These are phyloP conservation scores for Gymnoscopelus braueri DNA, from an alignment of 2,797 vertebrate species.

Conservation along the genomic window DNA sequence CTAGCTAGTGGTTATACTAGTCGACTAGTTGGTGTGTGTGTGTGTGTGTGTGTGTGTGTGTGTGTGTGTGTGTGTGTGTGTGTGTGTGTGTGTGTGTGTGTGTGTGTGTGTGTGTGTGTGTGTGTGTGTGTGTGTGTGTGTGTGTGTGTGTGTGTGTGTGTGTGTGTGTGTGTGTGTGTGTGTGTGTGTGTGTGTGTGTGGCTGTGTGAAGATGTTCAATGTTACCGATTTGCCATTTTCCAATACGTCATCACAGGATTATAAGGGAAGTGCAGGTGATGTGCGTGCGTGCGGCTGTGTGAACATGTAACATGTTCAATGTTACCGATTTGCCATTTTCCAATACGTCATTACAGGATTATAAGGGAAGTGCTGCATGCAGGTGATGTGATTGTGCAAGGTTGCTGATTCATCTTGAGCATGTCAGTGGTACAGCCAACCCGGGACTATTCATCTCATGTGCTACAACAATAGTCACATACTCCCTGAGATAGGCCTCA, in stretches of 20 bases:
- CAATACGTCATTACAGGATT: slow-evolving; percentile 36
- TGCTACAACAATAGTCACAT: slow-evolving; percentile 24
- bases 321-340: slow-evolving; percentile 2
- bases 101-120: too few species aligned
- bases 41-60: too few species aligned
- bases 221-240: slow-evolving; percentile 2
- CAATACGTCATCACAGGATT: slow-evolving; percentile 36
- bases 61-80: too few species aligned
- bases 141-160: too few species aligned
- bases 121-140: too few species aligned
- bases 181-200: slow-evolving; percentile 16
- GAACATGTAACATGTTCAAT: slow-evolving; percentile 27
- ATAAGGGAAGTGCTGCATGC: slow-evolving; percentile 47
- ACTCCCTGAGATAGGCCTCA: neutral
- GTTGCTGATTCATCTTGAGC: slow-evolving; percentile 58
- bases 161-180: too few species aligned
- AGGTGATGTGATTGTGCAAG: slow-evolving; percentile 11
- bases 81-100: too few species aligned
- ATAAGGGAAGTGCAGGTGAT: slow-evolving; percentile 36
- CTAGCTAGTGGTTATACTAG: too few species aligned
- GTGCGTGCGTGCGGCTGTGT: slow-evolving; percentile 17
- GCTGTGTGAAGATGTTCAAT: slow-evolving; percentile 23
- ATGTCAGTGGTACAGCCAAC: slow-evolving; percentile 41
- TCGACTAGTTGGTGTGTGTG: too few species aligned
- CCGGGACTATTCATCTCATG: slow-evolving; percentile 40